Base-by-base conservation (phyloP, 1,140 invertebrate species). In the Panagrolaimus sp. region DNA sequence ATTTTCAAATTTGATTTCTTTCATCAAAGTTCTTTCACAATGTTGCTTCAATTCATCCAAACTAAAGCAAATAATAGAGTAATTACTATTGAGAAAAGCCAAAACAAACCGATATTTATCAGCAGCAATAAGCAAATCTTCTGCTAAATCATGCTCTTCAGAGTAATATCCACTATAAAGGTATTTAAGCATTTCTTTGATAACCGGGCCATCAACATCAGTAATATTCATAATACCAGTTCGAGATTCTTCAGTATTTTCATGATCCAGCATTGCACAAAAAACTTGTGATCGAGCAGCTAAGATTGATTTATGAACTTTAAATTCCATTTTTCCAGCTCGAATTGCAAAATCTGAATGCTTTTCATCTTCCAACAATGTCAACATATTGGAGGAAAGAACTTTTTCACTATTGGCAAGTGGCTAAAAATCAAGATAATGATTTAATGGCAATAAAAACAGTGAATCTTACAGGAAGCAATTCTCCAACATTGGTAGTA, bases 281-380 rank as follows among this genome's bases (percentile, higher is more conserved):
- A 82, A 83, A 15, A 82, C 81, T 6, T 78, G 76, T 1, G 82
- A 83, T 3, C 80, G 73, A 17, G 79, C 82, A 68, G 82, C 80
- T 3, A 82, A 68, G 65, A 82, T 81, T 9, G 82, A 80, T 65
- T 76, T 82, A 64, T 82, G 80, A 8, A 74, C 3, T 52, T 67
- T 21, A 83, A 83, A 15, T 80, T 73, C 17, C 14, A 46, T 67
- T 63, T 68, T 48, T 1, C 74, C 76, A 14, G 80, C 71, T 21
- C 70, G 69, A 52, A 82, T 83, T 9, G 75, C 70, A 64, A 82
- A 82, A 69, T 82, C 80, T 6, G 78, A 77, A n/a, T 82, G 70
- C 6, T 74, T 38, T 21, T 76, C 74, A 17, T 82, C 76, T 17
- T 67, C 68, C n/a, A 83, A 71, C 12, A 83, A 45, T 55, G 65